These are phyloP conservation scores for Corythaixoides concolor DNA, from an alignment of 2,113 vertebrate species.

Conservation along the genomic window DNA sequence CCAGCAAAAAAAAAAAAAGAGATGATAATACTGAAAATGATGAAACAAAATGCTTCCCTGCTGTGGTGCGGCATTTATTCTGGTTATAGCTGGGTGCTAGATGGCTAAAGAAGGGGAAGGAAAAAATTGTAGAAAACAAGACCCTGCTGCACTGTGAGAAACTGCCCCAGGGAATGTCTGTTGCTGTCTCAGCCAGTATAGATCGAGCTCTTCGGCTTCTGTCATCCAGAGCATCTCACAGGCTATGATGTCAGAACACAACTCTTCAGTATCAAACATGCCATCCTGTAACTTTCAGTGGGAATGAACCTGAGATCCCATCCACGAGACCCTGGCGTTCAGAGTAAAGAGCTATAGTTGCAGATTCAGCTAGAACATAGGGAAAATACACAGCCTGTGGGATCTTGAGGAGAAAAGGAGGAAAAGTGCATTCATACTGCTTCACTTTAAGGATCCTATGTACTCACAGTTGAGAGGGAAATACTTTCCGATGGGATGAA, in stretches of 20 bases:
- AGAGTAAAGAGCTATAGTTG: neutral
- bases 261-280: rapidly evolving
- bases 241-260: rapidly evolving
- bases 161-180: neutral
- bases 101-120: too few relatives aligned
- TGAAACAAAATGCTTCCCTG: neutral
- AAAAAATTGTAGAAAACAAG: neutral
- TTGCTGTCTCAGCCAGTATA: neutral
- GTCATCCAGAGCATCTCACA: neutral
- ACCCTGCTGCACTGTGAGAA: neutral
- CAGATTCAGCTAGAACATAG: rapidly evolving
- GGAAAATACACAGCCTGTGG: neutral
- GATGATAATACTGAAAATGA: neutral
- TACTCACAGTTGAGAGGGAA: neutral
- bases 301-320: neutral
- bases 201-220: neutral
- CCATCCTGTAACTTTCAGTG: rapidly evolving
- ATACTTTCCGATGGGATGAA: neutral
- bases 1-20: neutral
- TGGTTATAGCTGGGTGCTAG: neutral
- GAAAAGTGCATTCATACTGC: neutral
- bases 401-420: neutral
- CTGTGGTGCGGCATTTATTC: neutral
- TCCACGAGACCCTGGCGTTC: rapidly evolving
- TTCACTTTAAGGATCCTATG: neutral